Percentiles rank a stretch among this genome's conserved stretches.
Conservation (phyloP, 2,888 invertebrate genomes). For the Agrochola macilenta region DNA sequence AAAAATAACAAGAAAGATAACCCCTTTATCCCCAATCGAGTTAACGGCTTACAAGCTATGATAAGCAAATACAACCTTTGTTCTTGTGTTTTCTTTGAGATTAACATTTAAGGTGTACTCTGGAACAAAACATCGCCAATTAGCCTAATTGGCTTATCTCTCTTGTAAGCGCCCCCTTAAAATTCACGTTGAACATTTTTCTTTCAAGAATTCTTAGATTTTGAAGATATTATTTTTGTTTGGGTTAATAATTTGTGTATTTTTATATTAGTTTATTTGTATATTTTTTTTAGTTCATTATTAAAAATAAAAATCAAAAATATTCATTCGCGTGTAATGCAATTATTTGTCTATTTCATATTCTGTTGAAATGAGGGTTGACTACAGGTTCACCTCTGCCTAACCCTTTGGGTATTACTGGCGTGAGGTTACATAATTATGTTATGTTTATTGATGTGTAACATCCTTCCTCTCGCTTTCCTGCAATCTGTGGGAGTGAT, state of each 20-base stretch:
- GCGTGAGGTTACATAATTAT: neutral
- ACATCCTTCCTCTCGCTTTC: no score
- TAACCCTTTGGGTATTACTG: neutral
- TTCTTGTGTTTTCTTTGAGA: conserved; percentile 47
- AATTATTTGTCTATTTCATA: neutral
- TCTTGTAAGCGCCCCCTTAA: conserved; percentile 38
- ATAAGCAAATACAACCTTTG: conserved; percentile 29
- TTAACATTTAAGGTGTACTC: conserved; percentile 41
- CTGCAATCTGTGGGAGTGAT: no score
- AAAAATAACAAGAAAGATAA: neutral
- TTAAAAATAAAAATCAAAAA: neutral
- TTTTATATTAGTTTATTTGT: neutral
- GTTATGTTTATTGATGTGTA: no score
- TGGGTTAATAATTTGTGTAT: neutral
- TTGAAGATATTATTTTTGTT: conserved; percentile 2
- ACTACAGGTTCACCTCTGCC: neutral
- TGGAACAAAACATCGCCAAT: conserved; percentile 54
- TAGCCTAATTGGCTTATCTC: conserved; percentile 52
- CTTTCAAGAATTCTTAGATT: conserved; percentile 19
- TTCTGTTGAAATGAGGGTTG: neutral
- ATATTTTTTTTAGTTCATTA: neutral
- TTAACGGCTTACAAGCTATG: conserved; percentile 41
- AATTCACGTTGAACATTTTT: conserved; percentile 40
- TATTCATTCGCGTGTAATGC: neutral
- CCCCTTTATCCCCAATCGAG: conserved; percentile 20